Conservation (phyloP, 2,888 invertebrate species). For the Beris chalybata region DNA sequence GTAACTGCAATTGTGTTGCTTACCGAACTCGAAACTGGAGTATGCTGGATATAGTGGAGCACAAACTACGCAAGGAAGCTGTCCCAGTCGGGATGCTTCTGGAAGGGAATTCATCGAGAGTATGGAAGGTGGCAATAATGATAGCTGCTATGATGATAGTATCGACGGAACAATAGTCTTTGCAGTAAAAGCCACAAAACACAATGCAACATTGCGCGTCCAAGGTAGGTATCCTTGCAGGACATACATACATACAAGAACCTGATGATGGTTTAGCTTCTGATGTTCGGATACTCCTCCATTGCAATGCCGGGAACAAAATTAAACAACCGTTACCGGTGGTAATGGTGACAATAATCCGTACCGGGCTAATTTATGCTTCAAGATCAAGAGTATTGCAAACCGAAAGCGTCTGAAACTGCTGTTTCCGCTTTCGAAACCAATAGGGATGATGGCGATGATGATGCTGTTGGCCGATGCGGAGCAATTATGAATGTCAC, state of each 20-base stretch:
- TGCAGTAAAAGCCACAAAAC: neutral
- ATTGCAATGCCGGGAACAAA: neutral
- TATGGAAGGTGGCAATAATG: too few relatives aligned
- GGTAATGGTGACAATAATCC: conserved; percentile 11
- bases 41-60: too few relatives aligned
- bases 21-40: too few relatives aligned
- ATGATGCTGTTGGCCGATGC: too few relatives aligned
- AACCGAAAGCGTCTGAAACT: neutral
- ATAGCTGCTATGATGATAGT: conserved; percentile 1
- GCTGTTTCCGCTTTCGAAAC: conserved; percentile 1
- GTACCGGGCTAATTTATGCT: conserved; percentile 1
- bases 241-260: too few relatives aligned
- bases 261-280: too few relatives aligned
- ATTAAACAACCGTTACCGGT: neutral
- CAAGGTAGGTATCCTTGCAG: neutral
- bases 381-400: neutral
- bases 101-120: too few relatives aligned
- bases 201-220: neutral
- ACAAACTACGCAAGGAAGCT: too few relatives aligned
- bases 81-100: too few relatives aligned
- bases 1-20: conserved; percentile 19
- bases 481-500: too few relatives aligned
- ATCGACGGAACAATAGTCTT: neutral
- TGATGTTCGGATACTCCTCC: too few relatives aligned
- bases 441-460: too few relatives aligned